phyloP scores from a whole-genome alignment of 2,113 vertebrate genomes.

The Takifugu flavidus region DNA sequence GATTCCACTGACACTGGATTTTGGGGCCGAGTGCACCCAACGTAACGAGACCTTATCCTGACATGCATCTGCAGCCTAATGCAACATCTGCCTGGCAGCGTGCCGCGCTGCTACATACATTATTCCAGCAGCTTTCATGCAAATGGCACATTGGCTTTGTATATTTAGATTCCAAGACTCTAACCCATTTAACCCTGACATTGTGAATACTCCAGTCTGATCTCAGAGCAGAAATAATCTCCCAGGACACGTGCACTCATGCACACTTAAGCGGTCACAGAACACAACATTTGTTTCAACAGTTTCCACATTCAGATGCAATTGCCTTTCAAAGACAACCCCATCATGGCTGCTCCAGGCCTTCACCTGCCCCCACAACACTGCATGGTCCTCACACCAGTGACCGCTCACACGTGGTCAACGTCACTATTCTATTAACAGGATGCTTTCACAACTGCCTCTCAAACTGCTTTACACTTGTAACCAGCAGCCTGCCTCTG shows the following conservation, averaged over 20 bases:
- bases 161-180: constrained; percentile 15
- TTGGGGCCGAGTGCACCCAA: not conserved
- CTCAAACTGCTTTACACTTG: too few relatives aligned
- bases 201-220: constrained; percentile 7
- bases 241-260: constrained; percentile 12
- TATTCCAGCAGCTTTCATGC: constrained; percentile 19
- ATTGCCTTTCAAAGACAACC: constrained; percentile 20
- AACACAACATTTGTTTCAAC: constrained; percentile 27
- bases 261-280: constrained; percentile 7
- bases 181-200: constrained; percentile 19
- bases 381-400: too few relatives aligned
- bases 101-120: constrained; percentile 17
- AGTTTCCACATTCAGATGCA: constrained; percentile 9
- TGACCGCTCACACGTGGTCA: too few relatives aligned
- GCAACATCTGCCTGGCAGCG: constrained; percentile 22
- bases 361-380: not conserved
- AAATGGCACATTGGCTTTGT: constrained; percentile 13
- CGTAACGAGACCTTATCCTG: constrained; percentile 14
- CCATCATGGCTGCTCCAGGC: constrained; percentile 4
- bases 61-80: constrained; percentile 20
- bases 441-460: constrained; percentile 10
- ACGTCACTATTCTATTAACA: constrained; percentile 2
- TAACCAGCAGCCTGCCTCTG: not conserved
- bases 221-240: constrained; percentile 12
- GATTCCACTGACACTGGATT: too few relatives aligned